These are phyloP conservation scores for Antigone vipio DNA, from an alignment of 2,113 vertebrate species.

Conservation along the genomic window DNA sequence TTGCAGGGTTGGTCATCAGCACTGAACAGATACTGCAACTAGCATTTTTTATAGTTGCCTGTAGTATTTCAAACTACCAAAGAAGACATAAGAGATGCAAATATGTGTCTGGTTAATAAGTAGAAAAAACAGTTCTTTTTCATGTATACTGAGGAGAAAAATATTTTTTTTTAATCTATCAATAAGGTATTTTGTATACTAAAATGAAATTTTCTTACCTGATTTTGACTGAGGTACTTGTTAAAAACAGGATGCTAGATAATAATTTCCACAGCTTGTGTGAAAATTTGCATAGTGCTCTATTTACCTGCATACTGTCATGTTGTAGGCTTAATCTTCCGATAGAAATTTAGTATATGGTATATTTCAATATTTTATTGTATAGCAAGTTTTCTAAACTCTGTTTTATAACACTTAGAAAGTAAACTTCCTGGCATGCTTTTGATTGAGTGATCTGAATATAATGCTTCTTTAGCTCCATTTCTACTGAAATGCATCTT, in stretches of 20 bases:
- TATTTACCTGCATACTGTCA: background rate
- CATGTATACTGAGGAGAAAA: background rate
- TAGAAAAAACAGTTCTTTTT: background rate
- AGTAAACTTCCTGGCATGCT: background rate
- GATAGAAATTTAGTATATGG: background rate
- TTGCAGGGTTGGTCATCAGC: background rate
- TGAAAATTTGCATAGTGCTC: background rate
- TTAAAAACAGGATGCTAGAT: background rate
- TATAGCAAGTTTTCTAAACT: background rate
- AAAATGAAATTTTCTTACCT: background rate
- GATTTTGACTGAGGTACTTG: background rate
- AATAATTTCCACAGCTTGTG: background rate
- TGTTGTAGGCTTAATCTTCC: background rate
- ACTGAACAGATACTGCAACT: background rate
- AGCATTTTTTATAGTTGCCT: background rate
- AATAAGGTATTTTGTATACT: background rate
- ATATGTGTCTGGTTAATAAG: background rate
- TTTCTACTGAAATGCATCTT: background rate
- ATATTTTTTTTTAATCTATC: background rate
- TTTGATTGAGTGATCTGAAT: background rate
- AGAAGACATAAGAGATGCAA: background rate
- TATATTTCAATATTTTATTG: conserved; percentile 11
- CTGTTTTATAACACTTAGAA: background rate
- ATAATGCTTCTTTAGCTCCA: background rate
- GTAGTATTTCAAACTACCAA: background rate